Base-by-base conservation (phyloP, 92 coral and sea anemone species). In the Epizoanthus ramosus region DNA sequence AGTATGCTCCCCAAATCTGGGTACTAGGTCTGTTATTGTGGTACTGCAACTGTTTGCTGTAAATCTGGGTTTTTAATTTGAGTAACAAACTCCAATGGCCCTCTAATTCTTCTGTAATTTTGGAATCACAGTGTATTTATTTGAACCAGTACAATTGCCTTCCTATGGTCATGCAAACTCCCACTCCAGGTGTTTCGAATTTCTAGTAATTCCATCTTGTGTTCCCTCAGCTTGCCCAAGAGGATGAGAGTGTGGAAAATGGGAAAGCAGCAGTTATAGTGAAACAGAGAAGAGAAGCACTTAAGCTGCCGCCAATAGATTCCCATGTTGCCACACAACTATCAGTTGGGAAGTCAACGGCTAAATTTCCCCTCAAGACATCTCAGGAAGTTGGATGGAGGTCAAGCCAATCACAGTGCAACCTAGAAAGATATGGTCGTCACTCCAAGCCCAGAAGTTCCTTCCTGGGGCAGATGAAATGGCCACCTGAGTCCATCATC, bases 401-500 rank as follows among this genome's bases (percentile, higher is more conserved):
- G 25, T 97, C 99, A 63, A 94, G 95, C 68, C 99, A 97, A 66
- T 69, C 81, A 9, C 91, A 94, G 72, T 97, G 99, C 69, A 89
- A 76, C 63, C 84, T 97, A 75, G 99, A 97, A 82, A 90, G 93
- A 86, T 97, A 97, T 71, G 99, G 99, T 16, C 83, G 99, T 24
- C 90, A 97, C 71, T 81, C 98, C 6, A 97, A 97, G 58, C 94
- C 95, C 13, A 83, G 84, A 81, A 59, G 85, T 16, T 93, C 98
- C 35, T 91, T 97, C 41, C 83, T 97, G 53, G 92, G 93, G 68
- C 95, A 92, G 39, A 86, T 97, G 92, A 97, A 97, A 57, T 97
- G 99, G 99, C 99, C 99, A 8, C 99, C 96, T 15, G 99, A 97
- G 80, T 89, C 97, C 24, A 68, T 97, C 9, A 95, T 93, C 68